Conservation (phyloP, 2,797 vertebrate species). For the Ispidina lecontei region DNA sequence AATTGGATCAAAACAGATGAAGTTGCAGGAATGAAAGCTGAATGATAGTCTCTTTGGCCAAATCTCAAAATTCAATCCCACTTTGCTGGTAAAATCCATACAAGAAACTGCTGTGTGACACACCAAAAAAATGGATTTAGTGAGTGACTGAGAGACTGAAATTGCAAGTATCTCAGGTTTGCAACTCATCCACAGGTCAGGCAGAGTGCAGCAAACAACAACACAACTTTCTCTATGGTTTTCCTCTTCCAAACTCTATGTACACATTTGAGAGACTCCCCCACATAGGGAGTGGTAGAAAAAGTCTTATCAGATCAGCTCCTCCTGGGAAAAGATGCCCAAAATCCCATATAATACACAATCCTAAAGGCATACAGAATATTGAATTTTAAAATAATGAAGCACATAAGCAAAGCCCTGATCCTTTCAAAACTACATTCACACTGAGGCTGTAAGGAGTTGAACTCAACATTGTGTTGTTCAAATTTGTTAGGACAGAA, state of each 20-base stretch:
- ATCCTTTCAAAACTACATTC: neutral
- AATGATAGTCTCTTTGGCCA: neutral
- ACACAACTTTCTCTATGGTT: neutral
- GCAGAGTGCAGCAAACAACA: conserved; percentile 32
- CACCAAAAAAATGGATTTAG: conserved; percentile 22
- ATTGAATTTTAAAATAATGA: neutral
- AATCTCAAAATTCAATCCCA: conserved; percentile 20
- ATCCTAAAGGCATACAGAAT: neutral
- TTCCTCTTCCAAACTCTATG: neutral
- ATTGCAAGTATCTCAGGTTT: neutral
- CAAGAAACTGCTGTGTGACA: conserved; percentile 22
- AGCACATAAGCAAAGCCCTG: neutral
- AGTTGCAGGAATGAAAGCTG: neutral
- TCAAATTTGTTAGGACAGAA: neutral
- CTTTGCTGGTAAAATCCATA: conserved; percentile 41
- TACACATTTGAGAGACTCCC: neutral
- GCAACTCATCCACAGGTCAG: conserved; percentile 38
- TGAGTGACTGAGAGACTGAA: conserved; percentile 19
- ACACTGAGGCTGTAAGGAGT: neutral
- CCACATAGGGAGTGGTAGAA: neutral
- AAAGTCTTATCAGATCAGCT: neutral
- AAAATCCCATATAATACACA: neutral
- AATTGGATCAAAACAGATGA: neutral
- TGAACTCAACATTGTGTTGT: neutral
- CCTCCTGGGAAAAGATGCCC: neutral